phyloP scores from a whole-genome alignment of 2,113 vertebrate species.

The Acinonyx jubatus region DNA sequence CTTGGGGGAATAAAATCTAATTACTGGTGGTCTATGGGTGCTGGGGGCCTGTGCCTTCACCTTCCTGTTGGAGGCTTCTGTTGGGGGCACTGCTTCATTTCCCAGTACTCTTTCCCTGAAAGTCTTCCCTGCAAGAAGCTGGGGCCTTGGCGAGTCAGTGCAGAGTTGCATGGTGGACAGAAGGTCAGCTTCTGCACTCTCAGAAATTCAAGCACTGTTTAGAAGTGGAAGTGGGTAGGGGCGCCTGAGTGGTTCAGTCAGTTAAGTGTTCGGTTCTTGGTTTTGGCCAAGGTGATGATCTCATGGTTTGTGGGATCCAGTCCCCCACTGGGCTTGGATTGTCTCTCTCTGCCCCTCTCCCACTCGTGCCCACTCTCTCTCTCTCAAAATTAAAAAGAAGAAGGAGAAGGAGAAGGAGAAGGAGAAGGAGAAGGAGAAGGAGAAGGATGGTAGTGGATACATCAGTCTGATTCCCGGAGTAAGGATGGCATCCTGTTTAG shows the following conservation, averaged over 20 bases:
- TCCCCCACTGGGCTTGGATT: too few relatives aligned
- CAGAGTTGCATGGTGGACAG: background rate
- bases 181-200: background rate
- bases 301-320: too few relatives aligned
- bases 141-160: background rate
- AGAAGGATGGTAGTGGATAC: background rate
- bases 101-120: background rate
- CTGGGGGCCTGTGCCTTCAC: background rate
- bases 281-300: too few relatives aligned
- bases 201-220: background rate
- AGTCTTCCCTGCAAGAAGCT: background rate
- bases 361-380: too few relatives aligned
- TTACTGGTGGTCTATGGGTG: background rate
- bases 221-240: background rate
- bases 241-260: too few relatives aligned
- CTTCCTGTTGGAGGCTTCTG: background rate
- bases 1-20: background rate
- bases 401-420: too few relatives aligned
- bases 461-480: background rate
- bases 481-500: background rate
- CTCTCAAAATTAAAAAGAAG: too few relatives aligned
- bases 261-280: too few relatives aligned
- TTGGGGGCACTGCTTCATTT: background rate
- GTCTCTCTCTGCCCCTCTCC: too few relatives aligned
- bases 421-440: too few relatives aligned